These are phyloP conservation scores for Chitala chitala DNA, from an alignment of 2,113 vertebrate species.

Conservation along the genomic window DNA sequence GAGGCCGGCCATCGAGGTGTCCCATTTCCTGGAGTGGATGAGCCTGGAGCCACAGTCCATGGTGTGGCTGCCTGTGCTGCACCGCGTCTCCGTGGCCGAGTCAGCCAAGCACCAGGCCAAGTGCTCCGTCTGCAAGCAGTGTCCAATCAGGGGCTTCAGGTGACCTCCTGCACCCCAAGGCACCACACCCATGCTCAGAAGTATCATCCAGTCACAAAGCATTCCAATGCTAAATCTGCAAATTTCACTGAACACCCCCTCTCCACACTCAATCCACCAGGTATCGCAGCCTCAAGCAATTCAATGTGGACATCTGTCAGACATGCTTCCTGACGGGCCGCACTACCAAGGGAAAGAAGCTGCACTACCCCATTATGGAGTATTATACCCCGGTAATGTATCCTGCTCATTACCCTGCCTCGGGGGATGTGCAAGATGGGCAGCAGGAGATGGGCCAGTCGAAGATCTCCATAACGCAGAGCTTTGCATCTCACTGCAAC, in stretches of 20 bases:
- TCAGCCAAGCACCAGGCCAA: constrained; percentile 77
- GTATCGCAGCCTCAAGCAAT: constrained; percentile 78
- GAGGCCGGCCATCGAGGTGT: constrained; percentile 61
- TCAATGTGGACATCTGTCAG: constrained; percentile 80
- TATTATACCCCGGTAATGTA: constrained; percentile 69
- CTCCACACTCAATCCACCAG: constrained; percentile 50
- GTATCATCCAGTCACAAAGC: neutral
- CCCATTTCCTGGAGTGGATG: constrained; percentile 78
- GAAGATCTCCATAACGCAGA: no score
- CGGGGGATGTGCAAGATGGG: neutral
- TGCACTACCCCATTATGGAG: constrained; percentile 80
- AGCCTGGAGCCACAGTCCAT: constrained; percentile 76
- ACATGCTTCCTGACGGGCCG: constrained; percentile 73
- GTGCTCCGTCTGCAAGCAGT: constrained; percentile 73
- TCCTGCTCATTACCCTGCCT: neutral
- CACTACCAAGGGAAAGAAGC: constrained; percentile 75
- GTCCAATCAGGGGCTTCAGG: constrained; percentile 79
- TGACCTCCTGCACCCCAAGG: constrained; percentile 22
- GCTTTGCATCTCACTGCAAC: neutral
- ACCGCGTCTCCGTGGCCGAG: constrained; percentile 68
- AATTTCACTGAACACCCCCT: neutral
- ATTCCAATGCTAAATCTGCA: neutral
- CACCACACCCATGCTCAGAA: neutral
- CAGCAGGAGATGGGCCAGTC: neutral
- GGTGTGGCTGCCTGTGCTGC: constrained; percentile 75